Percentiles rank a stretch among this genome's conserved stretches.
Evolutionary conservation across 2,113 vertebrate genomes (phyloP).

Genomic region (Ageneiosus marmoratus): DNA sequence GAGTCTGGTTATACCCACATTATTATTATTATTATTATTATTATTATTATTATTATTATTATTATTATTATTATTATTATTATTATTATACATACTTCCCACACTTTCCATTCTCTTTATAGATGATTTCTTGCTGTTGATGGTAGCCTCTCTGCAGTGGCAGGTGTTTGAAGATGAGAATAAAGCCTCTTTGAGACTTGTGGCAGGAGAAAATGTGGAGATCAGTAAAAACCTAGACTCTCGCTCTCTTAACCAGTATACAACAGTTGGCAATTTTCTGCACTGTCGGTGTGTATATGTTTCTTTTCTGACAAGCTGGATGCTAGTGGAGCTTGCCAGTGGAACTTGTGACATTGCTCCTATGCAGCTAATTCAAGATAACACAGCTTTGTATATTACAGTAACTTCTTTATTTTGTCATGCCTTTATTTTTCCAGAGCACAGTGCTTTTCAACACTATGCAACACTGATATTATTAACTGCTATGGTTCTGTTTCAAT

Average conservation of each 20-base stretch:
- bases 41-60: background rate
- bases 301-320: background rate
- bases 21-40: background rate
- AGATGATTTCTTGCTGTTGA: conserved; percentile 77
- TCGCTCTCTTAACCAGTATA: conserved; percentile 66
- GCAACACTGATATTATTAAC: background rate
- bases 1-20: conserved; percentile 48
- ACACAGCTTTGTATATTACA: background rate
- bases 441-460: background rate
- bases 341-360: background rate
- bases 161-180: conserved; percentile 78
- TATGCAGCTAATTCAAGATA: background rate
- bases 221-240: conserved; percentile 71
- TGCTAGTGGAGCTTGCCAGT: background rate
- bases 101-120: conserved; percentile 10
- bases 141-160: conserved; percentile 76
- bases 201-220: conserved; percentile 71
- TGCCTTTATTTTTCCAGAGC: background rate
- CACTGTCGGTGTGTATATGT: conserved; percentile 63
- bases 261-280: conserved; percentile 69
- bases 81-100: background rate
- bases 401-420: background rate
- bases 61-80: background rate
- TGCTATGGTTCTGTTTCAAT: background rate
- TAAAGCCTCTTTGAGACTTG: conserved; percentile 57